phyloP scores from a whole-genome alignment of 2,113 vertebrate species.

The Crotalus horridus region DNA sequence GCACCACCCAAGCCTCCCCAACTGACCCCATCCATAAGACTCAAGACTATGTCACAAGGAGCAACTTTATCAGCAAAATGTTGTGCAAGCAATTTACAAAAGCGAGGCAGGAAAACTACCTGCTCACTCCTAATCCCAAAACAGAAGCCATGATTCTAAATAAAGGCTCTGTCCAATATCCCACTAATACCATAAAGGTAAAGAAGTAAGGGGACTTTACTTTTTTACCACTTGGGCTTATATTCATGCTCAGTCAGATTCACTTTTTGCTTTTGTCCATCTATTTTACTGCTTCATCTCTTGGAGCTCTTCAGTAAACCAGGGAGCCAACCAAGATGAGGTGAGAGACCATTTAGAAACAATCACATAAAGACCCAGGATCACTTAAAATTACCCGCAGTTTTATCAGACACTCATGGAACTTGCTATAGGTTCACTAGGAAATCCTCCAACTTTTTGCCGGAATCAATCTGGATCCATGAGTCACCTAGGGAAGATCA shows the following conservation, averaged over 20 bases:
- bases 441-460: neutral
- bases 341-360: neutral
- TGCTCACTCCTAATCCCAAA: neutral
- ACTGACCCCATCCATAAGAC: neutral
- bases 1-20: neutral
- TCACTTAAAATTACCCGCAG: neutral
- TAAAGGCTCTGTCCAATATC: neutral
- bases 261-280: neutral
- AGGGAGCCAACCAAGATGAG: neutral
- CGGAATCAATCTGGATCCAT: neutral
- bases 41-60: neutral
- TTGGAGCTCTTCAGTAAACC: neutral
- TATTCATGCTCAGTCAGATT: neutral
- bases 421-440: neutral
- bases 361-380: neutral
- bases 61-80: neutral
- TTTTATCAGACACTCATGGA: neutral
- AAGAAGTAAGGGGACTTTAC: neutral
- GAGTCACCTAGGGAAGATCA: neutral
- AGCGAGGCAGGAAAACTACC: neutral
- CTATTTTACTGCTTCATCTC: neutral
- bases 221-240: neutral
- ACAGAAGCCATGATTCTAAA: neutral
- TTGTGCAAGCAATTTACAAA: neutral
- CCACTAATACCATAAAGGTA: neutral